Evolutionary conservation across 2,113 vertebrate species (phyloP), one percentile per base, ranked within the genome.

Genomic region (Dasyprocta punctata): DNA sequence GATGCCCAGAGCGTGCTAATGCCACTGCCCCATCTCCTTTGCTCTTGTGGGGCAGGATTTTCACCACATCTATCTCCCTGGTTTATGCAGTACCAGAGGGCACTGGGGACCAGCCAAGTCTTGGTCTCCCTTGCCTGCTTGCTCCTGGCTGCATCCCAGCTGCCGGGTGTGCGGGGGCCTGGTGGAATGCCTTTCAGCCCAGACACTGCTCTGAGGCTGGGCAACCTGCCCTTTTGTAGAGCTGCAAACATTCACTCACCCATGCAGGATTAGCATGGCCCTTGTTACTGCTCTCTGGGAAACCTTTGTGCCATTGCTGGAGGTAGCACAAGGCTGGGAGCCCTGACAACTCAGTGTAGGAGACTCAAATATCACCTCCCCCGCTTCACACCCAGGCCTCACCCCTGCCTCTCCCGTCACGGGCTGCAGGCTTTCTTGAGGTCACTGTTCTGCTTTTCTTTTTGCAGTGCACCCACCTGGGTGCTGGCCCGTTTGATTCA

Each of bases 251-350:
- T 94, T 97, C 98, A 71, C 94, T 97, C 95, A 85, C 86, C 97
- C 90, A 0, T 91, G 82, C 94, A 96, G 96, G 86, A 97, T 97
- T 97, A 71, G 94, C 5, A 16, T 84, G 87, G 95, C 92, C 90
- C 97, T 98, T 97, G 97, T 98, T 97, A 58, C 97, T 84, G 94
- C 47, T 97, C 97, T 95, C 93, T 28, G 92, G 96, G 96, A 97
- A 98, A 73, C 38, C 52, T 97, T 96, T 97, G 89, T 95, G 90
- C 61, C n/a, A 86, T 54, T 84, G 96, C 94, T 94, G 47, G 94
- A 94, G 94, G 94, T 0, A 0, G 69, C 75, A 44, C 22, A 63
- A 82, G 28, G 11, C 30, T 65, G 78, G 86, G 89, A 73, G 38
- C 94, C 96, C 82, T 92, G 95, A 86, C 65, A 44, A 24, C 52